Evolutionary conservation across 1,140 invertebrate genomes (phyloP), one percentile per base, ranked within the genome.

Genomic region (Caerostris extrusa): DNA sequence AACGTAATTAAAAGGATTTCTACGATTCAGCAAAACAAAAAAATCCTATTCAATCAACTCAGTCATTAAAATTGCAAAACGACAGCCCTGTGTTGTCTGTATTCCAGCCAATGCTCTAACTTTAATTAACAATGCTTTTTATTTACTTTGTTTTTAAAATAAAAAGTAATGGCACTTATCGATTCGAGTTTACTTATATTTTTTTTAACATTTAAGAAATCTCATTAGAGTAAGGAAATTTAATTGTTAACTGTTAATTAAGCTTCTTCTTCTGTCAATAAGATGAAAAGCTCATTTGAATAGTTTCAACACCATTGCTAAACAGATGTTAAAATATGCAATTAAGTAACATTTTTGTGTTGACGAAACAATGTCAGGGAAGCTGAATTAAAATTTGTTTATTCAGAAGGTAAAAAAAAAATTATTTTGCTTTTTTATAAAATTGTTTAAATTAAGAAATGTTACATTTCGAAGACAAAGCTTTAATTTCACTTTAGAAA

Each of bases 221-320:
- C 64, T 90, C 88, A 90, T 90, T 90, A 90, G 88, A 55, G 10
- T 19, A 90, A 69, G 88, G 88, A 90, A 90, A 90, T 71, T 90
- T 90, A 90, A 90, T 71, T 90, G 64, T 90, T 56, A 90, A 57
- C 17, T 57, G 0, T 69, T 90, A 90, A 90, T 82, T 82, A 91
- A 60, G n/a, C 69, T 61, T 53, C 8, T 77, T n/a, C 14, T 61
- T 71, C 60, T 71, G 61, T 57, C 64, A 58, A 60, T 85, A 58
- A 58, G 8, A 17, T 58, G n/a, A 7, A 19, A 85, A 85, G 17
- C 7, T 1, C 56, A 5, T 19, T 7, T 58, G 12, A 58, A 85
- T 12, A 34, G 34, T 57, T 56, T 83, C 58, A 57, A 85, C 82
- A 58, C 56, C 19, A 17, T 85, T 57, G 3, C 8, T 6, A 8